phyloP scores from a whole-genome alignment of 2,797 vertebrate species.

The Propithecus perrieri region DNA sequence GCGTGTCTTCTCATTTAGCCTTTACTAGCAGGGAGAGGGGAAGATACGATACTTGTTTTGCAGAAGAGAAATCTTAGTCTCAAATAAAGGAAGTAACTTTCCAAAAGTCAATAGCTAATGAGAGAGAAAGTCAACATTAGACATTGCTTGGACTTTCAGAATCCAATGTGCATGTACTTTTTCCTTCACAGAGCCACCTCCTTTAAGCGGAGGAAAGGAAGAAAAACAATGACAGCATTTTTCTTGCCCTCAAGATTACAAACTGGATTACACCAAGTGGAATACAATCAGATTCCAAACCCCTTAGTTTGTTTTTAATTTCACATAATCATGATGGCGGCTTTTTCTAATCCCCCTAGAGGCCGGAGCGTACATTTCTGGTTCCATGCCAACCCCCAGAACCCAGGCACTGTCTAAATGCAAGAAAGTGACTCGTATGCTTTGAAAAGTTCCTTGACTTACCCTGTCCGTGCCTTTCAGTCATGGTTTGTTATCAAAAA shows the following conservation, averaged over 20 bases:
- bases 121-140: neutral
- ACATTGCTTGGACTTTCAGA: neutral
- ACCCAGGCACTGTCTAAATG: neutral
- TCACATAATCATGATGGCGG: constrained; percentile 4
- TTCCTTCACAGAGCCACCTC: neutral
- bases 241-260: neutral
- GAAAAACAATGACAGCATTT: neutral
- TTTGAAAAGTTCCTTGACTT: neutral
- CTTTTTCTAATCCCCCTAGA: constrained; percentile 13
- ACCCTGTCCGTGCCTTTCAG: neutral
- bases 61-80: neutral
- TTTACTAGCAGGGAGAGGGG: neutral
- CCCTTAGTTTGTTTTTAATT: constrained; percentile 52
- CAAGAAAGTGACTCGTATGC: neutral
- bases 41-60: neutral
- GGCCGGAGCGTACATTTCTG: neutral
- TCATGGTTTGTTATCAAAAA: neutral
- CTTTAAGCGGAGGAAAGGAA: neutral
- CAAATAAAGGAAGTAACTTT: neutral
- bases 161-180: neutral
- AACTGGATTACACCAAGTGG: neutral
- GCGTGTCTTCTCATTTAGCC: neutral
- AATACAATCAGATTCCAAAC: neutral
- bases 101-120: neutral
- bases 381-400: neutral